Evolutionary conservation across 2,888 invertebrate genomes (phyloP), one percentile per base, ranked within the genome.

Genomic region (Bembecia ichneumoniformis): DNA sequence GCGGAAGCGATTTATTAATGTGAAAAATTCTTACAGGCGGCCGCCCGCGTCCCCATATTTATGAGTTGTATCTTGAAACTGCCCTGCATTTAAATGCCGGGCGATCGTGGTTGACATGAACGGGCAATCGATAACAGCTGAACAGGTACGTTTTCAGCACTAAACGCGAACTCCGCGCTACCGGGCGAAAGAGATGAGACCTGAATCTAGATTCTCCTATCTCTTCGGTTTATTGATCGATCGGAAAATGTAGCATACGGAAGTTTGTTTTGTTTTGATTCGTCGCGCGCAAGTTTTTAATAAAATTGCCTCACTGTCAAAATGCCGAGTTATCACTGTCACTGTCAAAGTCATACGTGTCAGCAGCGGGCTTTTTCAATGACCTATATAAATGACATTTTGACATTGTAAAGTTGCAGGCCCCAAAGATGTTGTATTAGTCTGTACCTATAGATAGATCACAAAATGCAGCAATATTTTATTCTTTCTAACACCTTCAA

Each of bases 11-110:
- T 49, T 40, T 20, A 15, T 16, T 45, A 15, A n/a, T 9, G 36
- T 35, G n/a, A 28, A 52, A 52, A 58, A 55, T 57, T 67, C 95
- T 94, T 90, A 96, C 96, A 96, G 79, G 96, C 95, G 77, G 96
- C 96, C 77, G 95, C 95, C 89, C 95, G 91, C 65, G 96, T 96
- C 83, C 96, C 96, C 96, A 96, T 96, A 86, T 92, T 93, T 84
- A 91, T 90, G 68, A 91, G 90, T 76, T 91, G 91, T 68, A 90
- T 90, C 88, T 88, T 90, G 83, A 91, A 91, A 79, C 90, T 91
- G 82, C 90, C 90, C 82, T 90, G 90, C 91, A 91, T 91, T 81
- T 71, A 74, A 71, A 65, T 71, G 76, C 67, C 66, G 74, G 67
- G 59, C 59, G 68, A 60, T 63, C 66, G 60, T 68, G 63, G 65